Conservation (phyloP, 1,140 invertebrate genomes). For the Zaprionus tsacasi region DNA sequence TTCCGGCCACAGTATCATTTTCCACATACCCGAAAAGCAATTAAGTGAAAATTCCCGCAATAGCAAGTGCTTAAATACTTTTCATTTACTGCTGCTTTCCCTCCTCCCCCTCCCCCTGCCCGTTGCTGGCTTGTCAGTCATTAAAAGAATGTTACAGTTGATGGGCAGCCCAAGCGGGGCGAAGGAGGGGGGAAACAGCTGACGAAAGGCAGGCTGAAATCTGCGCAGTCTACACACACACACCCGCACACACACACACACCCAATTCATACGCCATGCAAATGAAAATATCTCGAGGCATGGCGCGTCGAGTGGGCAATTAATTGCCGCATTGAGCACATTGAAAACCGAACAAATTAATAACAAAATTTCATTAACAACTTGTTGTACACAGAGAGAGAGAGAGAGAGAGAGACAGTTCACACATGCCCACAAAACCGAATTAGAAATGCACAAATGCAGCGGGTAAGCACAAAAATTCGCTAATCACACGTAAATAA, state of each 20-base stretch:
- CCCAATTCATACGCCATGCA: conserved; percentile 43
- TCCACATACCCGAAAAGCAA: conserved; percentile 47
- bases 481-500: conserved; percentile 70
- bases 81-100: conserved; percentile 22
- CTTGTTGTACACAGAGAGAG: conserved; percentile 19
- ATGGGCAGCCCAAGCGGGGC: conserved; percentile 42
- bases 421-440: conserved; percentile 32
- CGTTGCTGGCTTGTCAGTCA: conserved; percentile 23
- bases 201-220: conserved; percentile 12
- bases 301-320: conserved; percentile 38
- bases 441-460: conserved; percentile 30
- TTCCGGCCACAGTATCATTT: conserved; percentile 37
- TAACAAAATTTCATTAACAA: conserved; percentile 39
- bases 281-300: conserved; percentile 47
- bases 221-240: conserved; percentile 40
- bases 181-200: neutral
- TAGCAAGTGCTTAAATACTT: conserved; percentile 47
- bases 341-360: conserved; percentile 39
- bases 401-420: no score
- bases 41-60: conserved; percentile 38
- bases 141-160: conserved; percentile 61
- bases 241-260: conserved; percentile 15
- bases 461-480: conserved; percentile 53
- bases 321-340: conserved; percentile 55
- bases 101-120: no score